Evolutionary conservation across 2,113 vertebrate genomes (phyloP).

Genomic region (Progne subis): DNA sequence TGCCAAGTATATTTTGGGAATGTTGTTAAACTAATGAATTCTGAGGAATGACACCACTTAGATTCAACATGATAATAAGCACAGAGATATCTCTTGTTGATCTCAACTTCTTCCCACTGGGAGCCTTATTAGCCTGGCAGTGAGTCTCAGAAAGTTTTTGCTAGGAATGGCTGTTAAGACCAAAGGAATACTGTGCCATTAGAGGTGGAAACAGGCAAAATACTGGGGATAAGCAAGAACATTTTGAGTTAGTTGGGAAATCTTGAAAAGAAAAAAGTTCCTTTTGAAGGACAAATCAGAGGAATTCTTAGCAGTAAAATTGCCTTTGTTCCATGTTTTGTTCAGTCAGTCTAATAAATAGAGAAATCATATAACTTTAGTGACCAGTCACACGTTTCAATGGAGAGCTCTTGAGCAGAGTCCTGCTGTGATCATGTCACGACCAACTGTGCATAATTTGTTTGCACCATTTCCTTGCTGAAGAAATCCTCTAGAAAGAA

Average conservation of each 20-base stretch:
- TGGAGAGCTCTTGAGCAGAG: not conserved
- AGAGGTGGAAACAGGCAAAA: slow-evolving; percentile 23
- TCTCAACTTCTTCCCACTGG: slow-evolving; percentile 58
- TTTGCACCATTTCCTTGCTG: not conserved
- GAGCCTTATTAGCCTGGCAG: slow-evolving; percentile 59
- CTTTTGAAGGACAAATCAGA: slow-evolving; percentile 26
- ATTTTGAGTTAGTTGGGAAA: not conserved
- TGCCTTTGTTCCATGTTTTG: slow-evolving; percentile 6
- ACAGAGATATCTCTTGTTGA: slow-evolving; percentile 57
- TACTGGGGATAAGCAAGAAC: slow-evolving; percentile 17
- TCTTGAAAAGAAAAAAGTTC: not conserved
- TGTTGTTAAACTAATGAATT: slow-evolving; percentile 68
- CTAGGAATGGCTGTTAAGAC: slow-evolving; percentile 41
- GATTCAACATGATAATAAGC: slow-evolving; percentile 58
- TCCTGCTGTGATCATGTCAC: not conserved
- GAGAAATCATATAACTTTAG: not conserved
- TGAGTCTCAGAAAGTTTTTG: slow-evolving; percentile 48
- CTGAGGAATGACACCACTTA: slow-evolving; percentile 56
- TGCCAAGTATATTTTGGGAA: slow-evolving; percentile 56
- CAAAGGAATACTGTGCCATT: slow-evolving; percentile 11
- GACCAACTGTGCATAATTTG: not conserved
- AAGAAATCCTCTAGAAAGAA: not conserved
- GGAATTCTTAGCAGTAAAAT: not conserved
- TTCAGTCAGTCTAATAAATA: not conserved
- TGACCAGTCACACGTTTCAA: not conserved